phyloP scores from a whole-genome alignment of 2,797 vertebrate species.

The Hippocampus kuda region DNA sequence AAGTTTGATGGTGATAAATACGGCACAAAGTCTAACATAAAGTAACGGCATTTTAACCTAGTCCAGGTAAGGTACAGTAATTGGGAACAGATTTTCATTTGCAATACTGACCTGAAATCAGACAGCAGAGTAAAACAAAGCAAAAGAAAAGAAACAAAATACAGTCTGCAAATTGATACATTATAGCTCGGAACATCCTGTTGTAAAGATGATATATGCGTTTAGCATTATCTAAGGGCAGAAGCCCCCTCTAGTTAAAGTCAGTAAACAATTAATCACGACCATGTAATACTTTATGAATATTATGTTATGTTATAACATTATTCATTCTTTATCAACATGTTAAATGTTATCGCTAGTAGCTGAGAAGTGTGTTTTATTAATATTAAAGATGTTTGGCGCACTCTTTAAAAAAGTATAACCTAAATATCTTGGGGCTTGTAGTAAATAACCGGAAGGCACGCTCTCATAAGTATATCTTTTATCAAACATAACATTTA shows the following conservation, averaged over 20 bases:
- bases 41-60: background rate
- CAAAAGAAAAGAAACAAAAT: background rate
- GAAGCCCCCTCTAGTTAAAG: background rate
- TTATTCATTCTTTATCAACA: background rate
- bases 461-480: background rate
- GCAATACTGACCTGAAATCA: background rate
- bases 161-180: slow-evolving; percentile 1
- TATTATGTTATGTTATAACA: too few relatives aligned
- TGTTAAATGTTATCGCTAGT: background rate
- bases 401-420: background rate
- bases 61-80: background rate
- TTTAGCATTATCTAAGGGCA: background rate
- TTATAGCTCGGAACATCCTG: background rate
- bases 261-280: background rate
- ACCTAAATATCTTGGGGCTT: background rate
- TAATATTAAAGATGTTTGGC: background rate
- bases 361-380: background rate
- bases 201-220: slow-evolving; percentile 4
- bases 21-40: background rate
- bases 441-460: background rate
- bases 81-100: background rate
- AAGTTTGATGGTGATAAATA: background rate
- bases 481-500: background rate
- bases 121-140: background rate
- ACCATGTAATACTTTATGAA: background rate